These are phyloP conservation scores for Trilocha varians DNA, from an alignment of 2,888 invertebrate genomes.

Conservation along the genomic window DNA sequence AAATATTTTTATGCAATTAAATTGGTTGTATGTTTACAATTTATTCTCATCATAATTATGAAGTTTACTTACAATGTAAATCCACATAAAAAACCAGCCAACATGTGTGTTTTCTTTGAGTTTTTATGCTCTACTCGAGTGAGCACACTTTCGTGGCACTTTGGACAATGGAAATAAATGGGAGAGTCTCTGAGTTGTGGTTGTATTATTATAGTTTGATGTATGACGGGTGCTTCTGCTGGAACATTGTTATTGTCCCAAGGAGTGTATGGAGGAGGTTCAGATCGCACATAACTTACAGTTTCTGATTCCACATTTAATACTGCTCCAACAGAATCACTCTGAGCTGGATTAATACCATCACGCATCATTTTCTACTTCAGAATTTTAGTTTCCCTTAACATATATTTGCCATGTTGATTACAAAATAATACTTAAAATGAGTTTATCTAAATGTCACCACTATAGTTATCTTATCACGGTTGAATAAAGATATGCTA, in stretches of 20 bases:
- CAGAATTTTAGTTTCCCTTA: constrained; percentile 14
- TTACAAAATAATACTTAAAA: constrained; percentile 21
- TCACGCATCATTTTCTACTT: constrained; percentile 24
- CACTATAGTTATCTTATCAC: constrained; percentile 37
- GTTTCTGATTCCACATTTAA: constrained; percentile 22
- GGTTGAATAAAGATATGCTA: constrained; percentile 21
- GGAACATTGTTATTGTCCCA: constrained; percentile 10
- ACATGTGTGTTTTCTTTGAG: constrained; percentile 52
- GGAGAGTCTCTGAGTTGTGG: constrained; percentile 36
- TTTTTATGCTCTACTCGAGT: constrained; percentile 52
- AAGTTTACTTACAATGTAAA: constrained; percentile 44
- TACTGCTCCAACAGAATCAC: constrained; percentile 19
- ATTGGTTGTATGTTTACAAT: not conserved
- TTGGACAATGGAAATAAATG: constrained; percentile 39
- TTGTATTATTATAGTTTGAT: constrained; percentile 42
- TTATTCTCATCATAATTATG: not conserved
- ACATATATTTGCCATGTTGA: constrained; percentile 24
- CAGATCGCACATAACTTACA: constrained; percentile 24
- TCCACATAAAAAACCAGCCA: constrained; percentile 60
- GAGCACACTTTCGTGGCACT: constrained; percentile 40
- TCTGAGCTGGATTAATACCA: constrained; percentile 22
- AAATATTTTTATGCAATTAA: not conserved
- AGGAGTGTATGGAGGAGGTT: constrained; percentile 50
- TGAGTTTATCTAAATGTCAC: constrained; percentile 27
- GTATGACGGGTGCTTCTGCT: constrained; percentile 28